Conservation (phyloP, 1,140 invertebrate species). For the Mycetomoellerius zeteki region DNA sequence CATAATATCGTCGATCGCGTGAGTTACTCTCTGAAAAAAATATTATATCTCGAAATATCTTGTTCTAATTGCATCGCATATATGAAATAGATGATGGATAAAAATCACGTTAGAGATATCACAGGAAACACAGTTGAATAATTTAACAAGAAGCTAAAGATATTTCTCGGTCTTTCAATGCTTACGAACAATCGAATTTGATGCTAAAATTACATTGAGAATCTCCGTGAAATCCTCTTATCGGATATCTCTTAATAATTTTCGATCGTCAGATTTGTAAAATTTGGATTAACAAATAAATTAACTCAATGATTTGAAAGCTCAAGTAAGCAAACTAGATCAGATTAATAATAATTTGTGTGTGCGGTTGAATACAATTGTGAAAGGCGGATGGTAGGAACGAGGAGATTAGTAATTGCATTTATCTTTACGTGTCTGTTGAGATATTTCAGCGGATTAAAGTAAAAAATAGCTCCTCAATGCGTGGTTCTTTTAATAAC, state of each 20-base stretch:
- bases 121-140: not conserved
- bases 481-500: slow-evolving; percentile 17
- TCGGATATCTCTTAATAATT: not conserved
- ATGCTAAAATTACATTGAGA: not conserved
- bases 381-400: slow-evolving; percentile 14
- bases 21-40: slow-evolving; percentile 17
- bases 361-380: slow-evolving; percentile 14
- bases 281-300: not conserved
- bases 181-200: not conserved
- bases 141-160: not conserved
- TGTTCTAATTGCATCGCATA: slow-evolving; percentile 12
- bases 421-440: slow-evolving; percentile 17
- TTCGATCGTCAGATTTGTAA: not conserved
- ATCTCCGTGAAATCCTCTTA: not conserved
- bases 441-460: slow-evolving; percentile 17
- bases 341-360: slow-evolving; percentile 37
- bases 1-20: not conserved
- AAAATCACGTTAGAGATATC: not conserved
- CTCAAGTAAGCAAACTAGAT: not conserved
- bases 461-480: not conserved
- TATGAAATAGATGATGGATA: not conserved
- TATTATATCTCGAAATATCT: slow-evolving; percentile 15
- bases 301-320: not conserved
- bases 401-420: slow-evolving; percentile 5
- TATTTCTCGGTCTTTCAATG: not conserved